A percentile compares a stretch with the other conserved stretches of the same genome.
phyloP scores from a whole-genome alignment of 35 echinoderm and acorn worm genomes.

The Strongylocentrotus purpuratus region DNA sequence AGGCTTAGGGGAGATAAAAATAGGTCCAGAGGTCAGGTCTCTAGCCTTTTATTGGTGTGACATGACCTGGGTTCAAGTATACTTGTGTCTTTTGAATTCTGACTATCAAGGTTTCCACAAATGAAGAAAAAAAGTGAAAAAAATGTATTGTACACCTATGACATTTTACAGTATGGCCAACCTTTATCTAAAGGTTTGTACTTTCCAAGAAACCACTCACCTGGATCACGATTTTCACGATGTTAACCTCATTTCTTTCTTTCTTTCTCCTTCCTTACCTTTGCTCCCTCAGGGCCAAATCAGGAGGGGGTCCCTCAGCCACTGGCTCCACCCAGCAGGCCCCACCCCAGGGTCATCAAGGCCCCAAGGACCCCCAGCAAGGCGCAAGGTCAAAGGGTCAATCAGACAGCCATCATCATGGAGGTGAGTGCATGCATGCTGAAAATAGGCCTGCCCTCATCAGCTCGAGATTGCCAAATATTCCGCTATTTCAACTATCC shows the following conservation, averaged over 20 bases:
- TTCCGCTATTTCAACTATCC: no score
- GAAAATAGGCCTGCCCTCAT: no score
- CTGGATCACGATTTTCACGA: background rate
- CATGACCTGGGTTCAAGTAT: no score
- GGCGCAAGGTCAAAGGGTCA: constrained; percentile 47
- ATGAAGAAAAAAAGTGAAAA: no score
- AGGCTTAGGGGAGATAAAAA: no score
- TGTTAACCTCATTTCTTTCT: background rate
- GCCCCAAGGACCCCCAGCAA: constrained; percentile 36
- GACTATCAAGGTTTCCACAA: no score
- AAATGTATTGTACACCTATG: background rate
- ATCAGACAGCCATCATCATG: constrained; percentile 22
- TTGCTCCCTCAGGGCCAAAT: constrained; percentile 28
- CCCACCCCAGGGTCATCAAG: background rate
- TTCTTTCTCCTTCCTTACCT: background rate
- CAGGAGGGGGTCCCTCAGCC: constrained; percentile 28
- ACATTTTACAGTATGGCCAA: background rate
- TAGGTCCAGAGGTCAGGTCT: no score
- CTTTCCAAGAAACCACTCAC: background rate
- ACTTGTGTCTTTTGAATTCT: no score
- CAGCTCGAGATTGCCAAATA: no score
- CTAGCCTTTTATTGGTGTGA: no score
- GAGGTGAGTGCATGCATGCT: constrained; percentile 17
- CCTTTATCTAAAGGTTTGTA: background rate
- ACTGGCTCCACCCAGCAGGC: constrained; percentile 16